phyloP scores from a whole-genome alignment of 2,113 vertebrate genomes.

The Propithecus coquereli region DNA sequence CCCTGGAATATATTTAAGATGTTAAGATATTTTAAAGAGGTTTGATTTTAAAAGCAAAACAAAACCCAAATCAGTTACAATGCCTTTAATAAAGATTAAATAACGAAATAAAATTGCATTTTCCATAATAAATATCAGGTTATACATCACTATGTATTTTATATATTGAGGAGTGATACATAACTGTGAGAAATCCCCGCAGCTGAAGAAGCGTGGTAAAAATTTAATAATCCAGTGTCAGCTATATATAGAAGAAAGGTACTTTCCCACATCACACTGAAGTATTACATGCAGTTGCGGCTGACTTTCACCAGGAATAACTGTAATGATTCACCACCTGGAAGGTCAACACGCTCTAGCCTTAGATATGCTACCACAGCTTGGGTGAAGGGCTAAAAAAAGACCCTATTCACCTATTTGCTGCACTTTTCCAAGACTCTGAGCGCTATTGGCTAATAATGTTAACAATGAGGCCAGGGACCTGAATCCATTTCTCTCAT shows the following conservation, averaged over 20 bases:
- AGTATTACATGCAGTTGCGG: not conserved
- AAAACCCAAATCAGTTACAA: not conserved
- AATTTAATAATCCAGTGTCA: not conserved
- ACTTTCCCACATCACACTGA: not conserved
- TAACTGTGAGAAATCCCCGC: not conserved
- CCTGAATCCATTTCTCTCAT: not conserved
- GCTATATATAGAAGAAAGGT: not conserved
- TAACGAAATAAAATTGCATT: conserved; percentile 9
- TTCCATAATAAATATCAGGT: conserved; percentile 39
- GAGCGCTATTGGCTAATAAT: not conserved
- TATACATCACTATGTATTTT: not conserved
- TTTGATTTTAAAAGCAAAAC: conserved; percentile 20
- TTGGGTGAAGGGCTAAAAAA: not conserved
- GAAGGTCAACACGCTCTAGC: not conserved
- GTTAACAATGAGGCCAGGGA: not conserved
- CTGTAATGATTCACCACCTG: not conserved
- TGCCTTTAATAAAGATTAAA: conserved; percentile 29
- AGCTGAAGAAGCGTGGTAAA: not conserved
- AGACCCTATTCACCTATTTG: not conserved
- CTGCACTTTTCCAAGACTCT: not conserved
- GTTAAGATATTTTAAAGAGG: conserved; percentile 1
- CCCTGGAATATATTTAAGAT: conserved; percentile 6
- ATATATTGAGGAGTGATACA: not conserved
- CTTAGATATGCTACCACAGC: not conserved
- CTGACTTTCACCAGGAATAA: not conserved